These are phyloP conservation scores for Melanophora roralis DNA, from an alignment of 2,888 invertebrate genomes.

Conservation along the genomic window DNA sequence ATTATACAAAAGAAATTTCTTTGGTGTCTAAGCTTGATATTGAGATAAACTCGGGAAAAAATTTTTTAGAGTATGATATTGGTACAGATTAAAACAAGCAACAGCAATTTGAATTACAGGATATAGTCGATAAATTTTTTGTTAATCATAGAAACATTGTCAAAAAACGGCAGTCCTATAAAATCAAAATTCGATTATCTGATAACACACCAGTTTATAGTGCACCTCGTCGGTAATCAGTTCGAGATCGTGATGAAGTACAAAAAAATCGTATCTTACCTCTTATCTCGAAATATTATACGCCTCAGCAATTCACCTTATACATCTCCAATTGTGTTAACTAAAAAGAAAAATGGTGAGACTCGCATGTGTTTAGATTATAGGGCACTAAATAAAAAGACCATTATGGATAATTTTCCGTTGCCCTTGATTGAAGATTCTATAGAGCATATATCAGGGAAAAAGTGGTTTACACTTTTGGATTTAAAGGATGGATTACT, in stretches of 20 bases:
- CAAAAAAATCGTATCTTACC: background rate
- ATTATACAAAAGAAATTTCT: background rate
- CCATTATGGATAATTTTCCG: slow-evolving; percentile 17
- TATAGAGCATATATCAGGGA: background rate
- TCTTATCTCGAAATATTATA: background rate
- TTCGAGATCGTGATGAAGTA: too few relatives aligned
- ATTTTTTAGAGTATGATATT: background rate
- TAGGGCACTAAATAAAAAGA: background rate
- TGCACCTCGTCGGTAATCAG: background rate
- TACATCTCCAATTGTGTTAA: background rate
- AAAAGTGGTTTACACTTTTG: slow-evolving; percentile 12
- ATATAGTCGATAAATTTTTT: background rate
- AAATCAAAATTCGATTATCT: background rate
- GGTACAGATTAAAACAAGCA: background rate
- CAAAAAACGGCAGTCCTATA: background rate
- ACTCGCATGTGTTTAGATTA: background rate
- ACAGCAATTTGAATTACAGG: background rate
- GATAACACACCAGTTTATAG: background rate
- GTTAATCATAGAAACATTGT: background rate
- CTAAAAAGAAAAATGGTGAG: background rate
- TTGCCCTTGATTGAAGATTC: slow-evolving; percentile 13
- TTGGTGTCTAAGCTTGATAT: background rate
- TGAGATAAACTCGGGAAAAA: background rate
- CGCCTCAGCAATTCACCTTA: background rate
- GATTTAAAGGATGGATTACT: slow-evolving; percentile 11